Evolutionary conservation across 2,113 vertebrate genomes (phyloP).

Genomic region (Tiliqua scincoides): DNA sequence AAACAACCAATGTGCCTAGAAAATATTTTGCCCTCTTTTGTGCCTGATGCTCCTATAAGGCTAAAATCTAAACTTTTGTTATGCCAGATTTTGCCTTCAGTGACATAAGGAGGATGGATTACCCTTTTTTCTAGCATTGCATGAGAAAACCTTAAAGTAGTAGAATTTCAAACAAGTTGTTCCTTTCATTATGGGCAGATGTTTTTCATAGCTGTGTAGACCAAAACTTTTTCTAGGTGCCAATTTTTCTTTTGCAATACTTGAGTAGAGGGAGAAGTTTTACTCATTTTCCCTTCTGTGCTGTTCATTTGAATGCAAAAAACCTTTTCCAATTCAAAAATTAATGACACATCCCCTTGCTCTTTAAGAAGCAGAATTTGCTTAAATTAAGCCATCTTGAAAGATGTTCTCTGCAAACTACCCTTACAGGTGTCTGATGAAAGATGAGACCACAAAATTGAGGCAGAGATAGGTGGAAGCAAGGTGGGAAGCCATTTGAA

Average conservation of each 20-base stretch:
- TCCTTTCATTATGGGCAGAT: too few relatives aligned
- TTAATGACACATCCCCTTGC: neutral
- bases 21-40: neutral
- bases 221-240: neutral
- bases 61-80: conserved; percentile 42
- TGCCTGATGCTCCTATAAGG: conserved; percentile 34
- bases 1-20: conserved; percentile 48
- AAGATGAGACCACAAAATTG: conserved; percentile 10
- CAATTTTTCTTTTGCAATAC: too few relatives aligned
- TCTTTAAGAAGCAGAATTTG: neutral
- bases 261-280: neutral
- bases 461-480: conserved; percentile 7
- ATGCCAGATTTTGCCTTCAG: conserved; percentile 27
- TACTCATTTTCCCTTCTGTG: too few relatives aligned
- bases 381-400: neutral
- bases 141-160: neutral
- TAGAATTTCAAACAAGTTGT: neutral
- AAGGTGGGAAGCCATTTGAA: conserved; percentile 16
- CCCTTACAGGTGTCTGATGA: neutral
- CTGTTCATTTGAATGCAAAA: too few relatives aligned
- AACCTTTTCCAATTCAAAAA: neutral
- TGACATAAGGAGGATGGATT: conserved; percentile 24
- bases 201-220: neutral
- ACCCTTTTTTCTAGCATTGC: neutral
- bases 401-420: neutral